Evolutionary conservation across 2,113 vertebrate species (phyloP).

Genomic region (Bothrops jararaca): DNA sequence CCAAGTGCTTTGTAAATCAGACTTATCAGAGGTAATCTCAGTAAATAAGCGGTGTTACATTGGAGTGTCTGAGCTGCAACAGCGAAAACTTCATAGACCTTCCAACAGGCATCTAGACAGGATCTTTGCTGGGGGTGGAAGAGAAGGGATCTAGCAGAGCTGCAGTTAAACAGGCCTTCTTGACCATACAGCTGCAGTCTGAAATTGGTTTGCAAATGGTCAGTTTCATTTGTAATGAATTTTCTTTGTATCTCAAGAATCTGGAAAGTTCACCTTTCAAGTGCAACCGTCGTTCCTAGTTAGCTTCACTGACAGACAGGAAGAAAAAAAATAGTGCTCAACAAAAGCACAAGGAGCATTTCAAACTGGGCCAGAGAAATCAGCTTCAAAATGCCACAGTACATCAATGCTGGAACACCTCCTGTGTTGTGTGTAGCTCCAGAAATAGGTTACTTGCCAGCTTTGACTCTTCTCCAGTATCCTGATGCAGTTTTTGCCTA

Average conservation of each 20-base stretch:
- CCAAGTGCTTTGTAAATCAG: background rate
- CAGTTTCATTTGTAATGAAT: background rate
- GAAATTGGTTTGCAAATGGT: background rate
- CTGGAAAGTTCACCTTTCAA: background rate
- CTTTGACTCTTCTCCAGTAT: background rate
- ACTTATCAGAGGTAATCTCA: background rate
- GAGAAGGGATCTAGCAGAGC: too few relatives aligned
- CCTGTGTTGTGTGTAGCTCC: background rate
- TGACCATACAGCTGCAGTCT: background rate
- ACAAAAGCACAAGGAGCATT: too few relatives aligned
- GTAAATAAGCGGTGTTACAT: background rate
- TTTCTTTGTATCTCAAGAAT: background rate
- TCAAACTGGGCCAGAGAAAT: background rate
- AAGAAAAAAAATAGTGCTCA: background rate
- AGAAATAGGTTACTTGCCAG: too few relatives aligned
- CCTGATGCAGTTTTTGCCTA: background rate
- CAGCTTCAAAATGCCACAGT: background rate
- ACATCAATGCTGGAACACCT: background rate
- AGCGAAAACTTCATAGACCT: too few relatives aligned
- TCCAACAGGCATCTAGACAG: too few relatives aligned
- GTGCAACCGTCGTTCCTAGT: background rate
- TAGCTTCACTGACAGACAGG: background rate
- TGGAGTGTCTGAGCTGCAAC: background rate
- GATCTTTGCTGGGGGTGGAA: too few relatives aligned
- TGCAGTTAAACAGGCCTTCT: background rate